phyloP scores from a whole-genome alignment of 2,888 invertebrate genomes.

The Alviniconcha strummeri region DNA sequence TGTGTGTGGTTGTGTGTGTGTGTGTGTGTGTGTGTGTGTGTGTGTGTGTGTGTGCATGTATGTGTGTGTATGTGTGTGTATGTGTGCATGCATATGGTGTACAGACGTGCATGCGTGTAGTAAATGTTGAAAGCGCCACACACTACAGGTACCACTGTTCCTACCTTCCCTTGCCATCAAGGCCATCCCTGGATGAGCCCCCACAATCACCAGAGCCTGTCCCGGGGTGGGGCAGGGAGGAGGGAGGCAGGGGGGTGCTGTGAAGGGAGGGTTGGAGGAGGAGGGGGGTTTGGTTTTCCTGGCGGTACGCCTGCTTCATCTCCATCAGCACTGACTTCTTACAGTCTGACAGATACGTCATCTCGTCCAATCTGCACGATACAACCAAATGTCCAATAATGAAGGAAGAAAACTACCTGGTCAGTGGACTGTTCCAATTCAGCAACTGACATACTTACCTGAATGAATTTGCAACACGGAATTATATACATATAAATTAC shows the following conservation, averaged over 20 bases:
- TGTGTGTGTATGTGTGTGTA: neutral
- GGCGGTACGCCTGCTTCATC: conserved; percentile 52
- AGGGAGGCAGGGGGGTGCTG: conserved; percentile 18
- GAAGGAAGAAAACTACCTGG: too few relatives aligned
- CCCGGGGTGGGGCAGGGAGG: neutral
- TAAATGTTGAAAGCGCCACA: neutral
- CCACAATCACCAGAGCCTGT: conserved; percentile 1
- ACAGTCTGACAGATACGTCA: conserved; percentile 49
- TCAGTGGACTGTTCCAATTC: neutral
- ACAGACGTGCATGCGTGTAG: neutral
- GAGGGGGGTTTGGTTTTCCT: conserved; percentile 51
- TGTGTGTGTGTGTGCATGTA: neutral
- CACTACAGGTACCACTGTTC: too few relatives aligned
- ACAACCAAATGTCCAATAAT: too few relatives aligned
- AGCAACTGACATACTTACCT: neutral
- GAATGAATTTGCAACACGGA: neutral
- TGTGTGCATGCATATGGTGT: too few relatives aligned
- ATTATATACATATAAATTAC: too few relatives aligned
- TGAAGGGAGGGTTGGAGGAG: conserved; percentile 11
- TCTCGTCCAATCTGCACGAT: conserved; percentile 47
- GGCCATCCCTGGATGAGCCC: neutral
- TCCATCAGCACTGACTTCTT: conserved; percentile 49
- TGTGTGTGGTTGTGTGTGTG: neutral
- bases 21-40: neutral
- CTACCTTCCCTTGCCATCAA: neutral